These are phyloP conservation scores for Zhuqinia jingwanae DNA, from an alignment of 2,888 invertebrate species.

Conservation along the genomic window DNA sequence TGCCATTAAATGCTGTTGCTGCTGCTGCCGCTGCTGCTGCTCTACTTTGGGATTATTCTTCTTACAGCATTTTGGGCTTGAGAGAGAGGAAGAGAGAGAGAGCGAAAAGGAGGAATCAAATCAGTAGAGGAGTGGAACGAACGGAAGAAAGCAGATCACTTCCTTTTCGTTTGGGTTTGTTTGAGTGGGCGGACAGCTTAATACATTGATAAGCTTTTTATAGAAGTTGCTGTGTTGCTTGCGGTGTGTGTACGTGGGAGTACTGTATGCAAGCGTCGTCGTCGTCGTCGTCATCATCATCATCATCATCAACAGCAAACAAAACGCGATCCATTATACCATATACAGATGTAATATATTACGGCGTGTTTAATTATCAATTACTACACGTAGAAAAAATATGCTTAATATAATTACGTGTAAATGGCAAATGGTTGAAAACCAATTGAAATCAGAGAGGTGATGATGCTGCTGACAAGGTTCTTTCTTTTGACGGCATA, in stretches of 20 bases:
- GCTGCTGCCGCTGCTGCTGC: constrained; percentile 4
- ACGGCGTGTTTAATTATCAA: neutral
- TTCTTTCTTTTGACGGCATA: no score
- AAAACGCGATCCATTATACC: constrained; percentile 30
- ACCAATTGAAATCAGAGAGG: no score
- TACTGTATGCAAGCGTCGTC: constrained; percentile 15
- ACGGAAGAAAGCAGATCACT: constrained; percentile 49
- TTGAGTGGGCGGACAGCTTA: constrained; percentile 59
- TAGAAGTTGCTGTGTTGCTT: constrained; percentile 24
- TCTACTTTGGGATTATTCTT: constrained; percentile 26
- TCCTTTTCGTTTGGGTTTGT: constrained; percentile 37
- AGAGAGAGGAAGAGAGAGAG: neutral
- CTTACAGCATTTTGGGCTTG: neutral
- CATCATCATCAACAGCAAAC: constrained; percentile 42
- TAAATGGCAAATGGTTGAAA: constrained; percentile 6
- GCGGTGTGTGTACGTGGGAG: constrained; percentile 60
- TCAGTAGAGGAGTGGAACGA: neutral
- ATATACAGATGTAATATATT: constrained; percentile 29
- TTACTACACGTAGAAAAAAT: no score
- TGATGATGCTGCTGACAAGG: no score
- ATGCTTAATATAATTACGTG: no score
- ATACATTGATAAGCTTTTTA: constrained; percentile 55
- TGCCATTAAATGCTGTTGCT: no score
- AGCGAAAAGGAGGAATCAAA: neutral
- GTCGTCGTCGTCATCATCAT: constrained; percentile 38